Base-by-base conservation (phyloP, 2,888 invertebrate genomes). In the Dichetophora obliterata region DNA sequence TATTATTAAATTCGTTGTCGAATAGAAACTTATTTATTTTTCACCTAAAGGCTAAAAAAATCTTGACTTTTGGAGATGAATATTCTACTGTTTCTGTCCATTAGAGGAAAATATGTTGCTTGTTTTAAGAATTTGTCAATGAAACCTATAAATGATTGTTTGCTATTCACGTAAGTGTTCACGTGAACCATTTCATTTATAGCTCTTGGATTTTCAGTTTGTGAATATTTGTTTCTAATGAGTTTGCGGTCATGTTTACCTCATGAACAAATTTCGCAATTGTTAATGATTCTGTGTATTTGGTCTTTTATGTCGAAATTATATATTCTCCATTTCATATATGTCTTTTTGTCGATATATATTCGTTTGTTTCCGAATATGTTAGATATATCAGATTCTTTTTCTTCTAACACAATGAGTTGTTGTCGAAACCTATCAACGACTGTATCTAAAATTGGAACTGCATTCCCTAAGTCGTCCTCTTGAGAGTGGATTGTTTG, bases 1-100 rank as follows among this genome's bases (percentile, higher is more conserved):
- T 31, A 31, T 65, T 52, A 24, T 75, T 70, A 54, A 70, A 76
- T 54, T 76, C 76, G n/a, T 76, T 76, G 54, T 76, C 71, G 14
- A 71, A 72, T 8, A 71, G 24, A 50, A 76, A 61, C 9, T 68
- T 75, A 54, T 68, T 59, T 43, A 37, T 8, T 3, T 37, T 37
- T 6, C 37, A 3, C 8, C 37, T 37, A 37, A 37, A 8, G 6
- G 63, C 63, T 31, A 8, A 74, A 31, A 65, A 65, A 74, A 8
- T 48, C 50, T 43, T 50, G 63, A 48, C 65, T 65, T 65, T 74
- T 66, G 27, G 31, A 27, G 27, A 72, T 34, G 5, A 72, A 34
- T 5, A 59, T 59, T 54, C 54, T n/a, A 54, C 75, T 57, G 19
- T 71, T 57, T 57, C 71, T 71, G 54, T 57, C 59, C 48, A 43